Evolutionary conservation across 2,888 invertebrate genomes (phyloP), one percentile per base, ranked within the genome.

Genomic region (Campoletis raptor): DNA sequence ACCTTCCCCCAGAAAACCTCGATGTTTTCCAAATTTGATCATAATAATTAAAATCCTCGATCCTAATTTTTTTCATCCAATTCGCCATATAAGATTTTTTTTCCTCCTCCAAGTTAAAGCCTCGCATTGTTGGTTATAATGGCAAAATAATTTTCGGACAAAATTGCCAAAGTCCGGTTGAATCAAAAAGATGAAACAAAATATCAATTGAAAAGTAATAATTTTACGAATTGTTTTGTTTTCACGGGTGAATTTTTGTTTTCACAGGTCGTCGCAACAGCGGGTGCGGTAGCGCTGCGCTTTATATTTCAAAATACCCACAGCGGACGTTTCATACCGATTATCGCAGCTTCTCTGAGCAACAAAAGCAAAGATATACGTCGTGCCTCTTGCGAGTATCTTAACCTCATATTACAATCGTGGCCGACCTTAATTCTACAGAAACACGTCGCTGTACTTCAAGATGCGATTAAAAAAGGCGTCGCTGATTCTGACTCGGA

Each of bases 341-440:
- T 98, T 85, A 96, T 98, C 37, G 96, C 97, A 12, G 96, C 96
- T 85, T 97, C 97, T 91, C 95, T 98, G 89, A 96, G 96, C 87
- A 97, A 98, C 92, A 99, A 99, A 95, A 98, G 98, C 88, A 98
- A 98, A 95, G 98, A 99, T 91, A 98, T 99, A 89, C 96, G 99
- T 24, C 95, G 96, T 85, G 95, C 96, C 72, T 95, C 96, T 90
- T 98, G 97, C 92, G 99, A 99, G 94, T 97, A 98, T 89, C 94
- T 99, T 76, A 97, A 97, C 85, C 95, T 97, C 88, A 95, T 99
- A 84, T 95, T 99, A 85, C 97, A 97, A 90, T 96, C 96, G 57
- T 99, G 99, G 99, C 96, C 97, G n/a, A 96, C 97, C 0, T 96
- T 96, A 89, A 95, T 96, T 0, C 94, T 99, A 81, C 99, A 99